Evolutionary conservation across 2,113 vertebrate species (phyloP).

Genomic region (Delphinapterus leucas): DNA sequence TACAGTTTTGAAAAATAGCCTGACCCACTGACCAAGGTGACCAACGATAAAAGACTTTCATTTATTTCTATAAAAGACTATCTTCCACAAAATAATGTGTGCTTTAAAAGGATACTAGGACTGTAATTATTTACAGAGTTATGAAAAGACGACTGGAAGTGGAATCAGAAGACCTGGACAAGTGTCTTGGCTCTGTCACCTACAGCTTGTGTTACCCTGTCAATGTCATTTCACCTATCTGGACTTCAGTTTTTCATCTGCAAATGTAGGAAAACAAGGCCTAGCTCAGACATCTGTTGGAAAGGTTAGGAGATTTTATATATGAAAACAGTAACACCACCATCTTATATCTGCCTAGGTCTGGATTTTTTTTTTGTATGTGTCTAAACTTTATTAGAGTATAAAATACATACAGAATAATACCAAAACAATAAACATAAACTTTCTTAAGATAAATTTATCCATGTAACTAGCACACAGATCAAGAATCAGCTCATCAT

Average conservation of each 20-base stretch:
- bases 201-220: not conserved
- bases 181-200: not conserved
- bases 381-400: not conserved
- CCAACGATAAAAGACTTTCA: not conserved
- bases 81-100: not conserved
- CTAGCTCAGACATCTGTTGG: not conserved
- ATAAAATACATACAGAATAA: not conserved
- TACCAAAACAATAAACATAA: not conserved
- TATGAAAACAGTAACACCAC: not conserved
- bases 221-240: not conserved
- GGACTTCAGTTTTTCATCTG: not conserved
- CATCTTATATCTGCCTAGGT: not conserved
- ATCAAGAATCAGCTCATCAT: constrained; percentile 1
- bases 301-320: not conserved
- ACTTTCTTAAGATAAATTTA: not conserved
- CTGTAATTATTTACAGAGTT: not conserved
- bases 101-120: constrained; percentile 16
- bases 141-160: not conserved
- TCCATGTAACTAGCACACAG: not conserved
- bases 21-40: not conserved
- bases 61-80: not conserved
- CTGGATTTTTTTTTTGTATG: not conserved
- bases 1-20: not conserved
- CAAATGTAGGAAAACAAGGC: not conserved
- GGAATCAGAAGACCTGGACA: not conserved